These are phyloP conservation scores for Salmo trutta DNA, from an alignment of 2,797 vertebrate species.

Conservation along the genomic window DNA sequence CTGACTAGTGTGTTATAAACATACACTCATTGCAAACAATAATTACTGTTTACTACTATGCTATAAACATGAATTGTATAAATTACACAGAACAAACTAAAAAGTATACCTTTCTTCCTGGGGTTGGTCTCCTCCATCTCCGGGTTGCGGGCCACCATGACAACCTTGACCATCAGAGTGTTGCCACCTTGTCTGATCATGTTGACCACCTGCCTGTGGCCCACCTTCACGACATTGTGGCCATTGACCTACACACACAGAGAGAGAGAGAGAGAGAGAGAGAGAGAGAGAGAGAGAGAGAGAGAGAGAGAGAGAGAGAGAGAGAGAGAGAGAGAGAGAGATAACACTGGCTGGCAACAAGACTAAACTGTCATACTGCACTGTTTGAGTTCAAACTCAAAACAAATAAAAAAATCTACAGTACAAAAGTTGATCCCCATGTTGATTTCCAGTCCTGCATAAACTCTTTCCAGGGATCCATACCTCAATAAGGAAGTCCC, in stretches of 20 bases:
- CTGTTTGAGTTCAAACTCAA: neutral
- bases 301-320: too few relatives aligned
- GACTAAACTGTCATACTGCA: neutral
- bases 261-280: too few relatives aligned
- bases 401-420: neutral
- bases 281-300: neutral
- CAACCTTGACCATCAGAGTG: constrained; percentile 93
- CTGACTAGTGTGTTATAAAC: constrained; percentile 44
- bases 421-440: neutral
- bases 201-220: constrained; percentile 93
- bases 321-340: too few relatives aligned
- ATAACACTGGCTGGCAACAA: neutral
- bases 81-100: neutral
- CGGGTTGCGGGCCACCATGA: constrained; percentile 93
- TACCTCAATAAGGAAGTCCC: constrained; percentile 94
- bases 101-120: constrained; percentile 82
- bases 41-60: too few relatives aligned
- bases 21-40: too few relatives aligned
- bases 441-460: neutral
- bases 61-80: neutral
- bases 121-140: constrained; percentile 86
- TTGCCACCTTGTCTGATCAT: constrained; percentile 95
- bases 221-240: constrained; percentile 92
- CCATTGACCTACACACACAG: constrained; percentile 82
- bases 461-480: neutral